Evolutionary conservation across 2,797 vertebrate species (phyloP).

Genomic region (Thunnus albacares): DNA sequence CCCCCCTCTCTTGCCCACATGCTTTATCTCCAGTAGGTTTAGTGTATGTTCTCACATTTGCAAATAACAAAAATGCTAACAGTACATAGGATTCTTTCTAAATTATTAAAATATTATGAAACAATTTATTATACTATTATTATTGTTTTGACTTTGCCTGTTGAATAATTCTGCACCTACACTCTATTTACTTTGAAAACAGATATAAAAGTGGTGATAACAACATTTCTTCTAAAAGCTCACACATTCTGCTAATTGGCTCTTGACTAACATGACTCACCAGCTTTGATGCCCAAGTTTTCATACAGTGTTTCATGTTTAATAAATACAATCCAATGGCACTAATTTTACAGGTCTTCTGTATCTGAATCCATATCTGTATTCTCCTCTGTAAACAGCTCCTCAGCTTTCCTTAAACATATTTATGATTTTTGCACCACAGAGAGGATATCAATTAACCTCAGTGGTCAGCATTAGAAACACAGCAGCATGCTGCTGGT

Average conservation of each 20-base stretch:
- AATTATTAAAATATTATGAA: slow-evolving; percentile 25
- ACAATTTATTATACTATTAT: slow-evolving; percentile 26
- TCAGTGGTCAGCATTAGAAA: slow-evolving; percentile 69
- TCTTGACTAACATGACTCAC: background rate
- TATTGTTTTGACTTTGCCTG: slow-evolving; percentile 4
- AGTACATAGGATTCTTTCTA: background rate
- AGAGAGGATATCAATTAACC: slow-evolving; percentile 83
- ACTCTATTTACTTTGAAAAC: background rate
- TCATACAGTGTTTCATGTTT: background rate
- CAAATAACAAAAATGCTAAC: background rate
- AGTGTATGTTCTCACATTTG: background rate
- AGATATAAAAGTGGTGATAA: background rate
- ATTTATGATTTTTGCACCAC: slow-evolving; percentile 69
- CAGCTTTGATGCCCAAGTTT: background rate
- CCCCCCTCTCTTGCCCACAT: background rate
- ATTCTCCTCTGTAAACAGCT: slow-evolving; percentile 53
- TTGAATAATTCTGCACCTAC: slow-evolving; percentile 22
- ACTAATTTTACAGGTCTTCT: background rate
- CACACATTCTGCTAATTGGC: background rate
- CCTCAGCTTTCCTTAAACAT: slow-evolving; percentile 57
- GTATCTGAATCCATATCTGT: slow-evolving; percentile 19
- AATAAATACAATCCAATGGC: slow-evolving; percentile 3
- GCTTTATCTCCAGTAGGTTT: background rate
- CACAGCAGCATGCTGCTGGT: slow-evolving; percentile 54
- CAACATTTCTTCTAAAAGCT: background rate